These are phyloP conservation scores for Lamprologus callipterus DNA, from an alignment of 2,113 vertebrate species.

Conservation along the genomic window DNA sequence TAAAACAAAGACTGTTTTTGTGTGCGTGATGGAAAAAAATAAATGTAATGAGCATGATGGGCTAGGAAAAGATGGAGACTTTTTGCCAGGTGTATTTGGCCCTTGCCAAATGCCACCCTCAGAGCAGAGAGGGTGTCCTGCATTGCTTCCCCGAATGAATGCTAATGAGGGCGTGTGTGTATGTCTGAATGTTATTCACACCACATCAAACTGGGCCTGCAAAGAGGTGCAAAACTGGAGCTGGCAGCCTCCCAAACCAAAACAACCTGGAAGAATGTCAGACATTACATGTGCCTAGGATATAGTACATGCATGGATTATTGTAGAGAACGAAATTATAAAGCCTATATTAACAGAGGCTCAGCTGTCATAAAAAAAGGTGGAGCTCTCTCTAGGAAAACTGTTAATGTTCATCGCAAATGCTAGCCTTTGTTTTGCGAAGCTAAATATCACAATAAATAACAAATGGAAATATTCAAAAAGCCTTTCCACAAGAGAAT, in stretches of 20 bases:
- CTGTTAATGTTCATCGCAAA: neutral
- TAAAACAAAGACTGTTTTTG: slow-evolving; percentile 16
- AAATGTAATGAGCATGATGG: slow-evolving; percentile 45
- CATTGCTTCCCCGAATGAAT: slow-evolving; percentile 61
- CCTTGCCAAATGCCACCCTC: slow-evolving; percentile 75
- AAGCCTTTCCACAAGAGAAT: neutral
- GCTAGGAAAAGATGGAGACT: slow-evolving; percentile 13
- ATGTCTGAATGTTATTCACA: slow-evolving; percentile 76
- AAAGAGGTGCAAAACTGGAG: slow-evolving; percentile 73
- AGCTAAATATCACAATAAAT: neutral
- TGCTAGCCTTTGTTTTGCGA: neutral
- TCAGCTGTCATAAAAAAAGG: slow-evolving; percentile 26
- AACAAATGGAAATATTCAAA: neutral
- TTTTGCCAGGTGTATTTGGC: slow-evolving; percentile 72
- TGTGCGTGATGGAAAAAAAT: slow-evolving; percentile 25
- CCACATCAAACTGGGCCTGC: slow-evolving; percentile 74
- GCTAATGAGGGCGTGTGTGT: slow-evolving; percentile 71
- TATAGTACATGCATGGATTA: slow-evolving; percentile 60
- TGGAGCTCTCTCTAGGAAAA: neutral
- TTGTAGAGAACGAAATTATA: slow-evolving; percentile 24
- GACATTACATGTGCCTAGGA: slow-evolving; percentile 63
- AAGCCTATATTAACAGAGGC: slow-evolving; percentile 14
- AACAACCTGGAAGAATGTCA: slow-evolving; percentile 76
- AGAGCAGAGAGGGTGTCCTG: slow-evolving; percentile 67
- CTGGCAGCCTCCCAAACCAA: slow-evolving; percentile 72